Evolutionary conservation across 2,797 vertebrate species (phyloP), one percentile per base, ranked within the genome.

Genomic region (Hypotaenidia okinawae): DNA sequence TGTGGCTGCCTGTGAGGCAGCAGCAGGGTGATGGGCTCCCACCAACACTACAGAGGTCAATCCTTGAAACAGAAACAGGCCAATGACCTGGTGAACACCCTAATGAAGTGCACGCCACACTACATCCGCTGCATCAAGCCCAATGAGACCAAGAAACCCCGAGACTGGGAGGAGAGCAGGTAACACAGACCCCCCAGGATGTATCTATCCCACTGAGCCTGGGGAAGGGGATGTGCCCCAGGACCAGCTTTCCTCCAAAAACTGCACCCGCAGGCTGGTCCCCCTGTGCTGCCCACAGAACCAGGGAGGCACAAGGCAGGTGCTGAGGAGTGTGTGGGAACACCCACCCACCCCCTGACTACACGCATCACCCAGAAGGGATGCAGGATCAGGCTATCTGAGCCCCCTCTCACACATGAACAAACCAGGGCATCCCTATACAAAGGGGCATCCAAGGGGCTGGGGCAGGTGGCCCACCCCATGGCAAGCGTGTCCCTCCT

Each of bases 71-170:
- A 99, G 99, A 99, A 97, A 98, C 99, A 99, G 98, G 99, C 99
- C n/a, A 99, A 99, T 0, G 98, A 99, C 87, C 98, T 99, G 95
- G 99, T 99, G 91, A 98, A 98, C 88, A 99, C 99, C 0, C 97
- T 99, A 92, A 99, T 99, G 99, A 99, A 98, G 95, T 99, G 99
- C 92, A 99, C 99, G 0, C 99, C 99, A 10, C 99, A 99, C 95
- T 99, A 99, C 74, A 99, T 99, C 97, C 99, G 99, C 93, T 99
- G 99, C 94, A 99, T 99, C 96, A 99, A 99, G 90, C 99, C 99
- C 96, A 99, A 99, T 0, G 99, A 99, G 98, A 99, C 99, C 78
- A 99, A 99, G 97, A 98, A 97, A 62, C 98, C 99, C 1, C 98
- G 97, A 47, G 99, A 99, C 98, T 99, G 99, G 99, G 99, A 99